A percentile compares a stretch with the other conserved stretches of the same genome.
phyloP scores from a whole-genome alignment of 2,113 vertebrate genomes.

The Opisthocomus hoazin region DNA sequence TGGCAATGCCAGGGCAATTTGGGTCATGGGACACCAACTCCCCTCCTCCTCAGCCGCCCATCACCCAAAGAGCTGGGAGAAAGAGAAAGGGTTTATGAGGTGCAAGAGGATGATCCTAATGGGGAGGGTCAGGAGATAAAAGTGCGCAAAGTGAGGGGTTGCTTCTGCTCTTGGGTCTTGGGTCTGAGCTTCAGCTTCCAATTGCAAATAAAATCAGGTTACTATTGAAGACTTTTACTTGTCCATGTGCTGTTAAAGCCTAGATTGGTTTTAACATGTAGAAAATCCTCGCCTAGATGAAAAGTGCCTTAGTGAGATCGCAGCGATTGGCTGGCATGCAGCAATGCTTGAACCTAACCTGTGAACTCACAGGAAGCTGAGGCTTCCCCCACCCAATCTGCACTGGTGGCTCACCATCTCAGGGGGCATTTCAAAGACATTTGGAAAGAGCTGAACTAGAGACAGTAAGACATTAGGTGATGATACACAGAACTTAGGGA shows the following conservation, averaged over 20 bases:
- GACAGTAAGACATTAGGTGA: neutral
- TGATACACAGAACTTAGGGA: neutral
- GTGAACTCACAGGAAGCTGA: neutral
- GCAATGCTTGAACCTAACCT: neutral
- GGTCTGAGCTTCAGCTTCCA: neutral
- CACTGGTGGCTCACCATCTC: neutral
- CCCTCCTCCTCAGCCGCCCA: no score
- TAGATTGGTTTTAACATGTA: neutral
- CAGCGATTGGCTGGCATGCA: fast-evolving
- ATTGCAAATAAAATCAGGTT: neutral
- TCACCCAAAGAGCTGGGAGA: neutral
- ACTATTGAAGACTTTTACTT: neutral
- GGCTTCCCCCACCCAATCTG: neutral
- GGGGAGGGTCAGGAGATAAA: neutral
- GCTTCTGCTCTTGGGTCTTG: neutral
- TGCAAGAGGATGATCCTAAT: neutral
- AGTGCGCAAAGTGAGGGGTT: neutral
- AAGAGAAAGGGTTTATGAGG: neutral
- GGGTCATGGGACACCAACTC: neutral
- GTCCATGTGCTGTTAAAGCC: neutral
- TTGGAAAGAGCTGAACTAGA: neutral
- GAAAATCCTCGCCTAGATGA: neutral
- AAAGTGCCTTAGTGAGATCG: neutral
- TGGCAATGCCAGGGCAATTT: neutral
- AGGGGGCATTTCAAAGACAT: neutral